These are phyloP conservation scores for Aporrectodea caliginosa DNA, from an alignment of 1,140 invertebrate species.

Conservation along the genomic window DNA sequence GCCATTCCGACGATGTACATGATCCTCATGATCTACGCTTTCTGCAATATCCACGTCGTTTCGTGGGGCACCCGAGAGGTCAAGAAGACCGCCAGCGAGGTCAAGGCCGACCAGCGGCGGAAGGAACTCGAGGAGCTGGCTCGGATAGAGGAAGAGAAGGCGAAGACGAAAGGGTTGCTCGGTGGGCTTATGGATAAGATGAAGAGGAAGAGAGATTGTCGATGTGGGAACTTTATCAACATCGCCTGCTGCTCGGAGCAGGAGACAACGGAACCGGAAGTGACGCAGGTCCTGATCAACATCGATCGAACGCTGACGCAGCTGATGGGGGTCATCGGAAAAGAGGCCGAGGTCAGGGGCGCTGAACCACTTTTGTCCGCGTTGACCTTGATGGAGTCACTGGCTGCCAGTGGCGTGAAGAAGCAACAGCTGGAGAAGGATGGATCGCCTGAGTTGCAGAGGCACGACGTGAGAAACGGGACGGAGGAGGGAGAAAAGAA, in stretches of 20 bases:
- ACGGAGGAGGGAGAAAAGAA: too few relatives aligned
- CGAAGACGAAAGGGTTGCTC: constrained; percentile 35
- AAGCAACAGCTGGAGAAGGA: too few relatives aligned
- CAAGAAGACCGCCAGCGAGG: constrained; percentile 52
- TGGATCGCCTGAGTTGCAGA: too few relatives aligned
- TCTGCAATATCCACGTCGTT: constrained; percentile 49
- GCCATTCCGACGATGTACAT: constrained; percentile 51
- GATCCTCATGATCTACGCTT: constrained; percentile 49
- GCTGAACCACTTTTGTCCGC: too few relatives aligned
- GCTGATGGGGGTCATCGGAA: not conserved
- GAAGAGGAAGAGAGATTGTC: not conserved
- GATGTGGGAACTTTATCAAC: not conserved
- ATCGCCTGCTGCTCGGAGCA: not conserved
- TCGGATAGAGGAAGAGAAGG: constrained; percentile 37
- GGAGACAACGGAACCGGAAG: not conserved
- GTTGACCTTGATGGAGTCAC: too few relatives aligned
- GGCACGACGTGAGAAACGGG: too few relatives aligned
- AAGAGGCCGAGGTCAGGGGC: too few relatives aligned
- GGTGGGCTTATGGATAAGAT: constrained; percentile 1
- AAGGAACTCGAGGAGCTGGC: constrained; percentile 11
- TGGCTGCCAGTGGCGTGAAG: too few relatives aligned
- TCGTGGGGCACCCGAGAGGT: constrained; percentile 50
- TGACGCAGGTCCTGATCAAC: not conserved
- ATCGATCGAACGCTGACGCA: not conserved
- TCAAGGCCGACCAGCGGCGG: constrained; percentile 39